A percentile compares a stretch with the other conserved stretches of the same genome.
These are phyloP conservation scores for Mastacembelus armatus DNA, from an alignment of 2,797 vertebrate genomes.

Conservation along the genomic window DNA sequence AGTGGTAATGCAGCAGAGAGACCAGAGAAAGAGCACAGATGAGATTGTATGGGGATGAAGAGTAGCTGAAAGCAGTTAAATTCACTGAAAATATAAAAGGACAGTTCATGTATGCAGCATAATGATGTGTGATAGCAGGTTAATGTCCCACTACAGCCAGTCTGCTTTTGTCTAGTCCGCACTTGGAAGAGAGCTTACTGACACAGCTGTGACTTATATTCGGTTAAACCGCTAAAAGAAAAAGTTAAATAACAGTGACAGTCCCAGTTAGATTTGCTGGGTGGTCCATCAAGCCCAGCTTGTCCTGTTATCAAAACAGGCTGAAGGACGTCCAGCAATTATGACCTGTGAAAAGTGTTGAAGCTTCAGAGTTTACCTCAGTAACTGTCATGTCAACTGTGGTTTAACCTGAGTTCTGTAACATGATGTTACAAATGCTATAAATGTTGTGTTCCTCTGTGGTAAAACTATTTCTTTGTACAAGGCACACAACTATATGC, in stretches of 20 bases:
- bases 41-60: background rate
- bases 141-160: slow-evolving; percentile 5
- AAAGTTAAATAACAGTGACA: background rate
- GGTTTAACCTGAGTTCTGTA: background rate
- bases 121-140: slow-evolving; percentile 29
- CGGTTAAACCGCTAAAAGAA: no score
- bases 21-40: slow-evolving; percentile 2
- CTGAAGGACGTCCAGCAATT: background rate
- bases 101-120: slow-evolving; percentile 7
- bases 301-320: slow-evolving; percentile 20
- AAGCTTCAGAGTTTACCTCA: background rate
- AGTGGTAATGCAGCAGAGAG: background rate
- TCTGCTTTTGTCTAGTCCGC: slow-evolving; percentile 20
- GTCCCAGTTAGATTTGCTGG: background rate
- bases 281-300: slow-evolving; percentile 15
- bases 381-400: background rate
- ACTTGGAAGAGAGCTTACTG: slow-evolving; percentile 1
- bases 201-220: background rate
- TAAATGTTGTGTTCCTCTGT: background rate
- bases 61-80: slow-evolving; percentile 13
- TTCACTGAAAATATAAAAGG: slow-evolving; percentile 7
- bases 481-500: background rate
- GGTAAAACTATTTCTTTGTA: background rate
- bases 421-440: background rate
- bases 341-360: background rate